Base-by-base conservation (phyloP, 2,888 invertebrate genomes). In the Automeris io region DNA sequence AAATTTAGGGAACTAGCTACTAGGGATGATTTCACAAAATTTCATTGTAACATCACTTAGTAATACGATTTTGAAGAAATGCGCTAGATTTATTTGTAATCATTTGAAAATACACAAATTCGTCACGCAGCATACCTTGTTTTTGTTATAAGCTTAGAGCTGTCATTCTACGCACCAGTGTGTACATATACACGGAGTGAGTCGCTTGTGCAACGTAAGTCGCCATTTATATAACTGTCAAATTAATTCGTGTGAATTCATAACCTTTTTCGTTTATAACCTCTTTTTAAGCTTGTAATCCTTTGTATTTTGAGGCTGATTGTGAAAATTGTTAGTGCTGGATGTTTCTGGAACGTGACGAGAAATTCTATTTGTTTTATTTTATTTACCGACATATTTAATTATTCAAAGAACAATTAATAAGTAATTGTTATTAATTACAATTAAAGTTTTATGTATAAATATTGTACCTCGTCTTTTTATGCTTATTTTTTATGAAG, bases 121-220 rank as follows among this genome's bases (percentile, higher is more conserved):
- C n/a, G 4, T 29, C 29, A 29, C n/a, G 29, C 29, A 16, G 2
- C 29, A 29, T 29, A 29, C 29, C n/a, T 29, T 29, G 29, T 29
- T 29, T 16, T 29, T 3, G 29, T 16, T 29, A 29, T 29, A 29
- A 29, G n/a, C 8, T 16, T 29, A 16, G 16, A 29, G 16, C 29
- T 29, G 29, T 29, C 29, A 29, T 29, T 29, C 29, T 16, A 5
- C 16, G 3, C 8, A 8, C 6, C 29, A 29, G 29, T 29, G 16
- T 16, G 13, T 5, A 3, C 29, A 16, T 16, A 3, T 5, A 16
- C 29, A 8, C 11, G 16, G 29, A 16, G 29, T 5, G 16, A 29
- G 16, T 2, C 29, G 13, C 4, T 29, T 8, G 29, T 29, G 29
- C n/a, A 16, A 16, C 29, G 29, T 29, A 16, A 29, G 29, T 29